Base-by-base conservation (phyloP, 2,113 vertebrate genomes). In the Noctilio leporinus region DNA sequence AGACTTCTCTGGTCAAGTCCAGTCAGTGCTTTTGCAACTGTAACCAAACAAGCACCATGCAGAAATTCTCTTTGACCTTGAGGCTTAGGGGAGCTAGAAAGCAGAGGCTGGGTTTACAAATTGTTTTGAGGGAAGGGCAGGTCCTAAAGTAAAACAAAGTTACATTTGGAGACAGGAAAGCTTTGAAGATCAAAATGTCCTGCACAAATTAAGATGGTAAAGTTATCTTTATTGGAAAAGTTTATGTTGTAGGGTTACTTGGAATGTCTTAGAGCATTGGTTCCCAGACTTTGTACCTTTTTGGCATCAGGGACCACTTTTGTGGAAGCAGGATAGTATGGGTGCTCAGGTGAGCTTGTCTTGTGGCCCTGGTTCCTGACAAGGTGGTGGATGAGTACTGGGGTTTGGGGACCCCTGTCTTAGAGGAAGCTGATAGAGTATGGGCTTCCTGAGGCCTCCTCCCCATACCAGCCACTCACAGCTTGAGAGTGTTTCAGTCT, bases 111-210 rank as follows among this genome's bases (percentile, higher is more conserved):
- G 16, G 6, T 87, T 84, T 89, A 40, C 55, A 35, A 16, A 86
- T 88, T 84, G 33, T 85, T 93, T 93, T 59, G 65, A 93, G 87
- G 87, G 84, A 95, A 95, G 84, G 93, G 59, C 19, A 84, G 64
- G 20, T 81, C 76, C 70, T 47, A 93, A 93, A 90, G 80, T 76
- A 81, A 93, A 95, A 90, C 40, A 93, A 94, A 80, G 76, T 82
- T 95, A 77, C 14, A 28, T 77, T 95, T 92, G 45, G 76, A 22
- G 4, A 4, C 49, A 69, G 47, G 83, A 85, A 91, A 59, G 24
- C 26, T 95, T 88, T 83, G 53, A 67, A 86, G 40, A 64, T 93
- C 86, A 89, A 78, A 73, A 40, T 69, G 89, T 76, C 24, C 49
- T 84, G 64, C 14, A 30, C 16, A 62, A n/a, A 78, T n/a, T 51